Evolutionary conservation across 1,140 invertebrate genomes (phyloP), one percentile per base, ranked within the genome.

Genomic region (Philotrypesis tridentata): DNA sequence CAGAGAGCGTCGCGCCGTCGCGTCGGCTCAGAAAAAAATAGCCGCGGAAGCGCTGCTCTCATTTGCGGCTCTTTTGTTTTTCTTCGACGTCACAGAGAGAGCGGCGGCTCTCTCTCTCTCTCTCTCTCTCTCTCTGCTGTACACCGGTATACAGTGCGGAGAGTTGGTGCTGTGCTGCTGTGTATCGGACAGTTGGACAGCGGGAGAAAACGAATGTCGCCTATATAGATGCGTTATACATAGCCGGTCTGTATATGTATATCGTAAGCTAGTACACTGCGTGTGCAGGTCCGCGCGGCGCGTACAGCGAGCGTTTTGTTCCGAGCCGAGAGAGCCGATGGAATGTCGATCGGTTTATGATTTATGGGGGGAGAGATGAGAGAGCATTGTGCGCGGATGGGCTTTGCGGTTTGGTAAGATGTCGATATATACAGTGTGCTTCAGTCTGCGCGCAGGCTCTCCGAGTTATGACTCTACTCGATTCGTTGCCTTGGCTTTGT

Each of bases 301-400:
- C n/a, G n/a, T n/a, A n/a, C n/a, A n/a, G n/a, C n/a, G n/a, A 55
- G 48, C 21, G 17, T 55, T 55, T 55, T 55, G 48, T 17, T 27
- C 21, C 48, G 48, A 55, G 48, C 48, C n/a, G n/a, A n/a, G n/a
- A n/a, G n/a, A n/a, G 21, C n/a, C 14, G 21, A 55, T n/a, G 48
- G 23, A 25, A 76, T 40, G 43, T 25, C 31, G 25, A 14, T 21
- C 72, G 73, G 33, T 76, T 63, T 76, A 25, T 65, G 73, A 76
- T 75, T 75, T 75, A 75, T 74, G 29, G 12, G 21, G 4, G n/a
- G 29, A 14, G 23, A 63, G 29, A 9, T 5, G 43, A 48, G 43
- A 48, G 40, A 11, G 40, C 40, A 43, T 14, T 7, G 40, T n/a
- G 48, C 48, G 6, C 48, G 6, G 6, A 55, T 17, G 48, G 21